These are phyloP conservation scores for Artibeus jamaicensis DNA, from an alignment of 2,797 vertebrate genomes.

Conservation along the genomic window DNA sequence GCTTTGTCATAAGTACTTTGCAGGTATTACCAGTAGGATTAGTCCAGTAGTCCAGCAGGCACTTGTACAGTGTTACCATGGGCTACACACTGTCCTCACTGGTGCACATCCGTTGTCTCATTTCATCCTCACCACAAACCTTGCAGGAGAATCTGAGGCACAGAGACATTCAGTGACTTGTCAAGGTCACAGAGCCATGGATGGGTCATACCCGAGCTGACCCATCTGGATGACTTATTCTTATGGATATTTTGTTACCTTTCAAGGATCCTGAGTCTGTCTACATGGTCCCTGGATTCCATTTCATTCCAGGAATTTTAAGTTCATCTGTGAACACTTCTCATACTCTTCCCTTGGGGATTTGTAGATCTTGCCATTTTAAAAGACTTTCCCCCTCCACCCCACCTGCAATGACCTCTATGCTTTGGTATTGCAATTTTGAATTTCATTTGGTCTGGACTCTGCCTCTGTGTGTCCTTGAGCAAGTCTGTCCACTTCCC, in stretches of 20 bases:
- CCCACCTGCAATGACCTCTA: neutral
- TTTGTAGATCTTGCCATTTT: neutral
- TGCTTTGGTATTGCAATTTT: neutral
- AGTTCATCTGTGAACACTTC: neutral
- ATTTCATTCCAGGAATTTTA: neutral
- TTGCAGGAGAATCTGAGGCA: neutral
- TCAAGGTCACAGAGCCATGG: neutral
- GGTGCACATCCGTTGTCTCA: neutral
- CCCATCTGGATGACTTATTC: neutral
- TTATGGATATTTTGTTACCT: neutral
- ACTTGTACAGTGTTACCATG: neutral
- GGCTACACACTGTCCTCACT: neutral
- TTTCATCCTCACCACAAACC: neutral
- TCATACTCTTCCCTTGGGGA: neutral
- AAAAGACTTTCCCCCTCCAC: neutral
- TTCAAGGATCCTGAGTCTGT: neutral
- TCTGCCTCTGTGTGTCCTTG: neutral
- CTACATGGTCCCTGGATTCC: neutral
- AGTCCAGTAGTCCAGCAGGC: neutral
- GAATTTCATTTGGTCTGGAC: neutral
- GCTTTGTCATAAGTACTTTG: neutral
- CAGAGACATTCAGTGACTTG: neutral
- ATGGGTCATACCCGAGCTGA: neutral
- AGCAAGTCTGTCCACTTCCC: neutral
- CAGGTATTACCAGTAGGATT: neutral